Base-by-base conservation (phyloP, 2,797 vertebrate genomes). In the Trachurus trachurus region DNA sequence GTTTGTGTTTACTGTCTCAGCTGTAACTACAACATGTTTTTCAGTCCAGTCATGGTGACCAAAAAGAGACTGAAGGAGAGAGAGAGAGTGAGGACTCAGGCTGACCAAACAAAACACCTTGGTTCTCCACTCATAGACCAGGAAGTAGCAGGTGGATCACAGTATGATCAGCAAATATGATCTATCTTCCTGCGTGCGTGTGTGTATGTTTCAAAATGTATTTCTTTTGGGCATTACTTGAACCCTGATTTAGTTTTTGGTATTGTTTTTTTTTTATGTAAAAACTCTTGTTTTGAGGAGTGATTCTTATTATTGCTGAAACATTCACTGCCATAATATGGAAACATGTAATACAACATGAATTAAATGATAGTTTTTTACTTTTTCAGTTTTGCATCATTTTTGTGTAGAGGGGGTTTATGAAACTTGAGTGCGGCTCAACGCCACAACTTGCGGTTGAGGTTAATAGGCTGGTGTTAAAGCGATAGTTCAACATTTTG, bases 291-390 rank as follows among this genome's bases (percentile, higher is more conserved):
- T 96, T 95, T 95, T 95, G 96, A 96, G 95, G 96, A 96, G 95
- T 93, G 91, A 92, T 76, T 86, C 86, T 90, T 94, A 91, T 96
- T 96, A 94, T 96, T 96, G 95, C 94, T 95, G 94, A 95, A 96
- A 96, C 94, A 91, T 94, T 96, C 96, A 97, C 96, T 98, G 97
- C 97, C 97, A 97, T 96, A 92, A 95, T 97, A 97, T 95, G 93
- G 91, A 96, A 95, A 95, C 94, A 95, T 97, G 93, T 96, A 97
- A 96, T 94, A 96, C 94, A 95, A 96, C 95, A 95, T 96, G 96
- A 96, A 98, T 97, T 98, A 98, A 99, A 98, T 95, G 93, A 97
- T 98, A 98, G 96, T 98, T 98, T 99, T 97, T 95, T 98, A 98
- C 96, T 97, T 94, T 93, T 94, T 95, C 85, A 93, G 74, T 91